Evolutionary conservation across 2,797 vertebrate genomes (phyloP), one percentile per base, ranked within the genome.

Genomic region (Melanogrammus aeglefinus): DNA sequence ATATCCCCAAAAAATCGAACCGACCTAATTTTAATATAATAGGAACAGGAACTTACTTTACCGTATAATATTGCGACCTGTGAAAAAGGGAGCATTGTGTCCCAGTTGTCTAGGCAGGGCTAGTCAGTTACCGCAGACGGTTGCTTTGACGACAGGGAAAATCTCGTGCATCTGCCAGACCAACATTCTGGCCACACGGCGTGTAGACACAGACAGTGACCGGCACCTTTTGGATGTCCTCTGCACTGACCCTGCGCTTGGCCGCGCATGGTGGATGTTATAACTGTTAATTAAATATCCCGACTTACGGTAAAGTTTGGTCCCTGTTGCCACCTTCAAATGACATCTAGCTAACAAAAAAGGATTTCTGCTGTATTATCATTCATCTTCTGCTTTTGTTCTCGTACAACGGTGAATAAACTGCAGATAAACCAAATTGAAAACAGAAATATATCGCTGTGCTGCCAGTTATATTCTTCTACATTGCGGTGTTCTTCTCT

Each of bases 391-490:
- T 63, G 57, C 57, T 63, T 63, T 63, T 63, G 57, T 63, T 63
- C 57, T 63, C 57, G 6, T 63, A 63, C 57, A 6, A 63, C 1
- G 57, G 51, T 63, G 57, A 63, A 24, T 63, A 63, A 63, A 63
- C 57, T 24, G 57, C n/a, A 63, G 77, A 69, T 82, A 80, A 83
- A 81, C 80, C 78, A 74, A 79, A 74, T 74, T 74, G 73, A 44
- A 74, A 44, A 74, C 41, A 39, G 73, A 74, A 75, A 70, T 38
- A 24, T 44, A 71, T 83, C 3, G 13, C 66, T 75, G 47, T 66
- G 57, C 78, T 85, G 84, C 83, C 77, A 78, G 79, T 76, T 80
- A 72, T 70, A 81, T 81, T 63, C 57, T 24, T 63, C 57, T 63
- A 63, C 57, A 63, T 4, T 63, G 57, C 57, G n/a, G 57, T 63